A percentile compares a stretch with the other conserved stretches of the same genome.
Conservation (phyloP, 2,797 vertebrate species). For the Hozukius guyotensis region DNA sequence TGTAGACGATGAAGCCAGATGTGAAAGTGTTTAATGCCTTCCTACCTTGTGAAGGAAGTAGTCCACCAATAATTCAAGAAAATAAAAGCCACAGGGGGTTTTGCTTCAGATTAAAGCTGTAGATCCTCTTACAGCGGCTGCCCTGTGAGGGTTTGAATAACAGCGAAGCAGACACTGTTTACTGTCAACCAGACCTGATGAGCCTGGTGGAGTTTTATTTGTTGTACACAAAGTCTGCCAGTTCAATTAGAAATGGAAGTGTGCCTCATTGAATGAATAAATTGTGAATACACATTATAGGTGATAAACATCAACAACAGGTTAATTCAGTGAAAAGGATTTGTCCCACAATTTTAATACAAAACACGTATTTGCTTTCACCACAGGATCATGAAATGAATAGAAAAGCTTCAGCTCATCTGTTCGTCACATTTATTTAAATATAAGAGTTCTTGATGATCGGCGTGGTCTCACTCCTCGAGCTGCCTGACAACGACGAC, state of each 20-base stretch:
- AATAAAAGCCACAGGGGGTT: not conserved
- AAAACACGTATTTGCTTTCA: not conserved
- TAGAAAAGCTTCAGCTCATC: not conserved
- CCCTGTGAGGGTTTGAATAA: not conserved
- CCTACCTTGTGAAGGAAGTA: not conserved
- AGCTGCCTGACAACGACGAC: constrained; percentile 47
- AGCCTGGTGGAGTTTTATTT: not conserved
- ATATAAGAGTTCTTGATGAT: constrained; percentile 76
- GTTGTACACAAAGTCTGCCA: not conserved
- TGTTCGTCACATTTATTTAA: constrained; percentile 17
- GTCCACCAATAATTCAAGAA: not conserved
- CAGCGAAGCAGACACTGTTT: constrained; percentile 30
- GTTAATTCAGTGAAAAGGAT: not conserved
- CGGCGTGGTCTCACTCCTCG: not conserved
- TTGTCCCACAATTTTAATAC: not conserved
- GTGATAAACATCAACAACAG: not conserved
- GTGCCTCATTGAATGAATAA: not conserved
- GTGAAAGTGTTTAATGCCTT: not conserved
- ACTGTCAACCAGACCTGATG: constrained; percentile 34
- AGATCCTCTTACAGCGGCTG: not conserved
- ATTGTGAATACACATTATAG: not conserved
- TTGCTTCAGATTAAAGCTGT: not conserved
- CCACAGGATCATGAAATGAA: not conserved
- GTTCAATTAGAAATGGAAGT: not conserved
- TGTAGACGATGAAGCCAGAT: not conserved